phyloP scores from a whole-genome alignment of 2,113 vertebrate genomes.

The Thomomys bottae region DNA sequence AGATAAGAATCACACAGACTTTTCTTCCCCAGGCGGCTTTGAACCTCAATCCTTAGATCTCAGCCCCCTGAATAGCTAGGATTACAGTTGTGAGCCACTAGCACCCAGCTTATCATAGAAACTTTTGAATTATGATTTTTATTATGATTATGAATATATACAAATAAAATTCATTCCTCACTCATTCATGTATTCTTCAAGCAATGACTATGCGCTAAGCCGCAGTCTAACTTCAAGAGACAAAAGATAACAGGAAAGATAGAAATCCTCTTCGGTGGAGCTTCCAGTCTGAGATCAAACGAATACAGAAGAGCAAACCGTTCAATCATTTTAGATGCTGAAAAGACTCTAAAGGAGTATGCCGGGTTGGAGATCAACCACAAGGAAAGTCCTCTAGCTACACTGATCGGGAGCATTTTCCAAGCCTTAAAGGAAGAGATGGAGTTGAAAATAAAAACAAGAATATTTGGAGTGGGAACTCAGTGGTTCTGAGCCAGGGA shows the following conservation, averaged over 20 bases:
- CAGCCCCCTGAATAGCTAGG: too few species aligned
- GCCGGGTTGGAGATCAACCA: neutral
- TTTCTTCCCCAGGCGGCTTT: too few species aligned
- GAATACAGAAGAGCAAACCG: neutral
- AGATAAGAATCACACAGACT: too few species aligned
- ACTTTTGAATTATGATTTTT: neutral
- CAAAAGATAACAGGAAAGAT: neutral
- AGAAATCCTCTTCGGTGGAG: neutral
- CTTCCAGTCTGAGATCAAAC: neutral
- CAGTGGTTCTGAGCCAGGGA: neutral
- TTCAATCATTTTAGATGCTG: too few species aligned
- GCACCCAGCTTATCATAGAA: neutral
- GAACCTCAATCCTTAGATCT: too few species aligned
- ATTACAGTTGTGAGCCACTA: too few species aligned
- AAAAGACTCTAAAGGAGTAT: neutral
- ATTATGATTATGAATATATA: neutral
- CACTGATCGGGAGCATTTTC: neutral
- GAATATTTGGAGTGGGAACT: neutral
- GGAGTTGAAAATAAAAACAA: neutral
- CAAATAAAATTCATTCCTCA: conserved; percentile 16
- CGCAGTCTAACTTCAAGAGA: neutral
- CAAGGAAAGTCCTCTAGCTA: neutral
- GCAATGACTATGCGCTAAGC: neutral
- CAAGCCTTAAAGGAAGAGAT: neutral
- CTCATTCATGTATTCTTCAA: conserved; percentile 27